Evolutionary conservation across 1,140 invertebrate genomes (phyloP).

Genomic region (Campoletis sonorensis): DNA sequence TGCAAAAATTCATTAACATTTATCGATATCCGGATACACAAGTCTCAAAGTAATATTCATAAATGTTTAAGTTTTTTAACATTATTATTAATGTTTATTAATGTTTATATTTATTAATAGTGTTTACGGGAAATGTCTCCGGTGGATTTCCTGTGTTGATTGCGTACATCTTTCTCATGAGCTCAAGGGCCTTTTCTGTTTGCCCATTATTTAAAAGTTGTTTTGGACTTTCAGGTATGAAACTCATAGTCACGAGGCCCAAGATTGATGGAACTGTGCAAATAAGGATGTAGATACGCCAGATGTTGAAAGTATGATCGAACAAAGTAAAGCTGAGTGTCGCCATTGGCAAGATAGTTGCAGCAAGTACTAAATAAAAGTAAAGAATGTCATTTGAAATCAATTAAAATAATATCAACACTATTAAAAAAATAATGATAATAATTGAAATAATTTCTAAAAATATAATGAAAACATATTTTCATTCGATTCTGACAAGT

Average conservation of each 20-base stretch:
- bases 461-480: too few species aligned
- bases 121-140: constrained; percentile 74
- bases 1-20: not conserved
- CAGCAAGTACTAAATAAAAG: constrained; percentile 74
- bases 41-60: too few species aligned
- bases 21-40: too few species aligned
- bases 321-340: constrained; percentile 66
- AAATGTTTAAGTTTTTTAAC: too few species aligned
- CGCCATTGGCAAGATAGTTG: constrained; percentile 74
- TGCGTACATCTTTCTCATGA: constrained; percentile 72
- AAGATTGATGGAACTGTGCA: constrained; percentile 68
- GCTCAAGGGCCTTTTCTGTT: constrained; percentile 67
- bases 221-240: constrained; percentile 77
- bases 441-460: too few species aligned
- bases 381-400: constrained; percentile 11
- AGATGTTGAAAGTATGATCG: constrained; percentile 73
- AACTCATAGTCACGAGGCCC: constrained; percentile 64
- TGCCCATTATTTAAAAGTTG: constrained; percentile 75
- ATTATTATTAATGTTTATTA: too few species aligned
- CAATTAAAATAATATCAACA: too few species aligned
- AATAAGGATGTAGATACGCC: constrained; percentile 78
- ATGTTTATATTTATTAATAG: too few species aligned
- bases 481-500: too few species aligned
- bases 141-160: constrained; percentile 69
- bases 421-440: too few species aligned